Evolutionary conservation across 2,113 vertebrate species (phyloP).

Genomic region (Tringa solitaria): DNA sequence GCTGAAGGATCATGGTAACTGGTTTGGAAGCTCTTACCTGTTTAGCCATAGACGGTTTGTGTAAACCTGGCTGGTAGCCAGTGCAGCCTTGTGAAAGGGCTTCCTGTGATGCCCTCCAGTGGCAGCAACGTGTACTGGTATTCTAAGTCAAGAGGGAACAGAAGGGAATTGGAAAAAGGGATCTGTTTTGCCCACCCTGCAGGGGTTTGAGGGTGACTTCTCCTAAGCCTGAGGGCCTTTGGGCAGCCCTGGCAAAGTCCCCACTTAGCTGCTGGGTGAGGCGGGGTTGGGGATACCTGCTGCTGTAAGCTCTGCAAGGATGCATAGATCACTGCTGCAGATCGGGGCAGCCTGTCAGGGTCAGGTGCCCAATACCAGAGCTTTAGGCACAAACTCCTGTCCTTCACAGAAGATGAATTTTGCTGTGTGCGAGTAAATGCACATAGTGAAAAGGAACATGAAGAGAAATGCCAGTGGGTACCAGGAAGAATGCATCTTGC

Average conservation of each 20-base stretch:
- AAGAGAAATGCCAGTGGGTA: not conserved
- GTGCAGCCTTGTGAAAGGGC: not conserved
- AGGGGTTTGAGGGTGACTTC: not conserved
- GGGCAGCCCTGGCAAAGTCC: not conserved
- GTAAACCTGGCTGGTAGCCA: not conserved
- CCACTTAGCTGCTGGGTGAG: not conserved
- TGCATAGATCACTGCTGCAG: not conserved
- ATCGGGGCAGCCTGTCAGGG: not conserved
- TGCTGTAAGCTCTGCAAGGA: not conserved
- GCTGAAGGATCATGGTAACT: not conserved
- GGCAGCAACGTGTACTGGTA: not conserved
- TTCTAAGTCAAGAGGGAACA: not conserved
- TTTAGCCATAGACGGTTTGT: accelerated
- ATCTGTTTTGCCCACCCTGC: not conserved
- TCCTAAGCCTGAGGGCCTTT: not conserved
- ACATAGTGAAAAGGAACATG: not conserved
- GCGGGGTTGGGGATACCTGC: accelerated
- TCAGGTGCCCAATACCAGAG: not conserved
- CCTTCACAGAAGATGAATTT: not conserved
- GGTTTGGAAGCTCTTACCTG: not conserved
- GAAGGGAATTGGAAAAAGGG: not conserved
- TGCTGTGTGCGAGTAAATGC: not conserved
- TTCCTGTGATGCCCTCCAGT: slow-evolving; percentile 27
- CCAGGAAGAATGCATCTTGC: not conserved
- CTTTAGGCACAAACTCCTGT: not conserved